A percentile compares a stretch with the other conserved stretches of the same genome.
phyloP scores from a whole-genome alignment of 1,140 invertebrate species.

The Littorina saxatilis region DNA sequence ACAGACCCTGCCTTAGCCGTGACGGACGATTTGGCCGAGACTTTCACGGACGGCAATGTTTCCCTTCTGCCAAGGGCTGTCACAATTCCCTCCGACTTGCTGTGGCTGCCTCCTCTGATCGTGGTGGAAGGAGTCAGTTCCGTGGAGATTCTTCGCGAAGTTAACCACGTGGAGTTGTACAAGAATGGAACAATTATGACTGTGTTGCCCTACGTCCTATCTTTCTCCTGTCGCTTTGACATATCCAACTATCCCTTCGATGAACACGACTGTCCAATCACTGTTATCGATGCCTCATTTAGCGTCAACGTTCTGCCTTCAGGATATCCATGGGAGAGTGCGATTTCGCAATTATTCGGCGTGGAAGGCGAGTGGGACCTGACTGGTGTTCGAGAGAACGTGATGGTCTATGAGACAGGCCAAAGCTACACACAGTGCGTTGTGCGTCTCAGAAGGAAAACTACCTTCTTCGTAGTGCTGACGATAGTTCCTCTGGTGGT shows the following conservation, averaged over 20 bases:
- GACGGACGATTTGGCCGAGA: background rate
- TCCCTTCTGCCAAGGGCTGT: background rate
- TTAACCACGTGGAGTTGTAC: background rate
- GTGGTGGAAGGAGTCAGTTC: background rate
- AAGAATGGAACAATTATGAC: background rate
- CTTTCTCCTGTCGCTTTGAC: background rate
- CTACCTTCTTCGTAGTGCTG: slow-evolving; percentile 86
- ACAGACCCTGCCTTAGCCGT: background rate
- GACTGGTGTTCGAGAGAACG: background rate
- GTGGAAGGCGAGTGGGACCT: background rate
- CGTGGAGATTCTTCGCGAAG: background rate
- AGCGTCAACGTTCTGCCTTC: background rate
- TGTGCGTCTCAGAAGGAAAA: slow-evolving; percentile 89
- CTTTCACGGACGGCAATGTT: background rate
- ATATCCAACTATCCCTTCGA: slow-evolving; percentile 11
- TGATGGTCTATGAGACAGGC: background rate
- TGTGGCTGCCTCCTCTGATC: background rate
- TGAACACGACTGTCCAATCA: background rate
- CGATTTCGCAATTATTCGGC: background rate
- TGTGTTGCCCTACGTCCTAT: background rate
- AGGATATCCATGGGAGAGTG: too few relatives aligned
- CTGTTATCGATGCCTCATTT: background rate
- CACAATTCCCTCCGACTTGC: background rate
- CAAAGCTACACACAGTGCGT: slow-evolving; percentile 62
- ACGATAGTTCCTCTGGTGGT: slow-evolving; percentile 79